Percentiles rank a stretch among this genome's conserved stretches.
These are phyloP conservation scores for Pungitius pungitius DNA, from an alignment of 2,113 vertebrate genomes.

Conservation along the genomic window DNA sequence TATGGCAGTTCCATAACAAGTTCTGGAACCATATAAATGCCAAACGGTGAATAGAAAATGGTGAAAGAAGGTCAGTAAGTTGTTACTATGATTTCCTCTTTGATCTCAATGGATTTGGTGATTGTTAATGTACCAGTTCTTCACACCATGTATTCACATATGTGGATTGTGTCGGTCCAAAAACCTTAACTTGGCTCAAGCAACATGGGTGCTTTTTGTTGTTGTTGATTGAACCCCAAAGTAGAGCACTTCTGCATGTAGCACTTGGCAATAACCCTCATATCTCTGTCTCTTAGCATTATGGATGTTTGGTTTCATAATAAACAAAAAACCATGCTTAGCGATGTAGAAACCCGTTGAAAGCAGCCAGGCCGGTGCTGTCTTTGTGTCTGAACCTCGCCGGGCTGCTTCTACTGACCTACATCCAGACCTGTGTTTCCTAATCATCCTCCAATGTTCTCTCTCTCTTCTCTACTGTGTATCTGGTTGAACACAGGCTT, in stretches of 20 bases:
- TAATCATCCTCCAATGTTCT: conserved; percentile 52
- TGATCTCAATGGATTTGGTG: conserved; percentile 42
- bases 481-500: conserved; percentile 58
- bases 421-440: conserved; percentile 66
- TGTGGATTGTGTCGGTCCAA: conserved; percentile 34
- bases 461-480: conserved; percentile 41
- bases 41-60: conserved; percentile 3
- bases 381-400: conserved; percentile 74
- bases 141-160: conserved; percentile 15
- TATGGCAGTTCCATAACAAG: conserved; percentile 38
- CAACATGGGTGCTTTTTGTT: conserved; percentile 35
- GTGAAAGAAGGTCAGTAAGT: conserved; percentile 17
- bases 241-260: conserved; percentile 54
- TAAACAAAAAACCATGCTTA: conserved; percentile 3
- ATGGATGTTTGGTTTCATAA: conserved; percentile 13
- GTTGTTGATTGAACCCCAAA: conserved; percentile 22
- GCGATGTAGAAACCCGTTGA: conserved; percentile 24
- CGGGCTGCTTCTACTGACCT: conserved; percentile 75
- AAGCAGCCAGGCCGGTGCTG: conserved; percentile 52
- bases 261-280: conserved; percentile 14
- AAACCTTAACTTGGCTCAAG: conserved; percentile 29
- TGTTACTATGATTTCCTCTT: background rate
- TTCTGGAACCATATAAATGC: conserved; percentile 37
- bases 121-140: conserved; percentile 47
- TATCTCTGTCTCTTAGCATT: conserved; percentile 18